Base-by-base conservation (phyloP, 2,797 vertebrate species). In the Danio aesculapii region DNA sequence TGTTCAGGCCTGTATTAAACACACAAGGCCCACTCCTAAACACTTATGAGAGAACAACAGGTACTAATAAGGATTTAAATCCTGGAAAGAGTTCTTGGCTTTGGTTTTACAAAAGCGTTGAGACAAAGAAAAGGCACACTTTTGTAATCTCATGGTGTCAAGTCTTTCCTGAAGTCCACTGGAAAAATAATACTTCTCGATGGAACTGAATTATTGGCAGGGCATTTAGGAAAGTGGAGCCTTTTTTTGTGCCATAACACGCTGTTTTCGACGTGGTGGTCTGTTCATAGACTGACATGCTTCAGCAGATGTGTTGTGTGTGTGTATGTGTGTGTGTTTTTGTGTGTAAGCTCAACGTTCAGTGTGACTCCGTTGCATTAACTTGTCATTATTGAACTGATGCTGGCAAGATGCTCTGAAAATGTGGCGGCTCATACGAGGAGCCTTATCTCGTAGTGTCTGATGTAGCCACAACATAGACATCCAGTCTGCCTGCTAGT, bases 271-370 rank as follows among this genome's bases (percentile, higher is more conserved):
- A 69, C 59, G 14, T 79, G 74, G 17, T 75, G 70, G 41, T 73
- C 61, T 41, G 47, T 76, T 79, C 74, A 53, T 50, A 82, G 53
- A 30, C 75, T 62, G 67, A 66, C 41, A 70, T 68, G 50, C 41
- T 78, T 78, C 64, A 70, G 2, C 58, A 75, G 16, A 13, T 12
- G 55, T 80, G 77, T 49, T 61, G 44, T 49, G 55, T 30, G 43
- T 59, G 55, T 47, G 46, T 58, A 21, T 58, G 41, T 17, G 30
- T 30, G 30, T 30, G 30, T 30, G 30, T 30, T 59, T 14, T 14
- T 55, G 11, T 63, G 21, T 78, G 46, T 9, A 77, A 57, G 19
- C 49, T 77, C 39, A 52, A 17, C 11, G 39, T 61, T 81, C 30
- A 62, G 9, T 46, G 41, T 71, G 6, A 13, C 14, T 69, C 21